Percentiles rank a stretch among this genome's conserved stretches.
phyloP scores from a whole-genome alignment of 2,113 vertebrate genomes.

The Platysteira castanea region DNA sequence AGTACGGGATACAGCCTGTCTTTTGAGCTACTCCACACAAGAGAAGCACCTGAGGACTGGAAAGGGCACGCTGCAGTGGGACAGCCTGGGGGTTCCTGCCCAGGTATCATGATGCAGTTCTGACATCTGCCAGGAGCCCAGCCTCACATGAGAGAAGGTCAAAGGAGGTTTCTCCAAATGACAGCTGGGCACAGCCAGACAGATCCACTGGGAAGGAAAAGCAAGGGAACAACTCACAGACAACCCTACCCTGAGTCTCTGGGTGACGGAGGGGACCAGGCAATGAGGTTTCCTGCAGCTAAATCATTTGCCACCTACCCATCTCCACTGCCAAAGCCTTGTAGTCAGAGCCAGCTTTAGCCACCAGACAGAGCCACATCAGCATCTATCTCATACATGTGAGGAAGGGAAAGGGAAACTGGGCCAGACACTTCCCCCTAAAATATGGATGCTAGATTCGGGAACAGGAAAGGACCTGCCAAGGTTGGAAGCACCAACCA shows the following conservation, averaged over 20 bases:
- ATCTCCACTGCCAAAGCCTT: neutral
- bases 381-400: neutral
- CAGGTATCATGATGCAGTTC: neutral
- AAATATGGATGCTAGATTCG: neutral
- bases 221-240: neutral
- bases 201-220: neutral
- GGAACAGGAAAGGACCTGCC: neutral
- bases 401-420: neutral
- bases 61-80: neutral
- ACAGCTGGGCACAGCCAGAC: neutral
- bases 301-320: neutral
- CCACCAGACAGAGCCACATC: neutral
- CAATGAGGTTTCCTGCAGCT: neutral
- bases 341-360: neutral
- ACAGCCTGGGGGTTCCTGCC: neutral
- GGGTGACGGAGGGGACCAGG: neutral
- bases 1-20: neutral
- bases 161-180: neutral
- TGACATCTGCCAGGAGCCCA: neutral
- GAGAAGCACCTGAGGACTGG: neutral
- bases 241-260: neutral
- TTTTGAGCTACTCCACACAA: neutral
- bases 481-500: neutral
- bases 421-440: neutral
- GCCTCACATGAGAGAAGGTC: neutral